Base-by-base conservation (phyloP, 2,797 vertebrate species). In the Podargus strigoides region DNA sequence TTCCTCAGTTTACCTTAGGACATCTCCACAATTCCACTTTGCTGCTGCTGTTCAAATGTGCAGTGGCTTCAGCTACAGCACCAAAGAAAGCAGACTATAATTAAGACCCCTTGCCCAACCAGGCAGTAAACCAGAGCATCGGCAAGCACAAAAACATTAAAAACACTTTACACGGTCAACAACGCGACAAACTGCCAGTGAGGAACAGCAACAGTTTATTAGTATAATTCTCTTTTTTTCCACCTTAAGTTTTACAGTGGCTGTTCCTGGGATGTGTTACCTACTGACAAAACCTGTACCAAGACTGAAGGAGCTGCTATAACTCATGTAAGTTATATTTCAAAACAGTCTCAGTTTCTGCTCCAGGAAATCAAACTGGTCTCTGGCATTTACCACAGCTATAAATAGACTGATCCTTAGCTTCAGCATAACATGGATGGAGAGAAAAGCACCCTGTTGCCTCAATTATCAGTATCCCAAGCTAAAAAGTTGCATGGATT, bases 301-400 rank as follows among this genome's bases (percentile, higher is more conserved):
- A 69, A 55, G 83, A 67, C 1, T 85, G 87, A 90, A 84, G 32
- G 18, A 83, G 42, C 6, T 75, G n/a, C 58, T 75, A 1, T 10
- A 81, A 75, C 63, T 52, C 52, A 68, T 24, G 0, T 9, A 70
- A 68, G n/a, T 32, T 42, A 0, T 49, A 80, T 69, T 89, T 73
- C 83, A 82, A 24, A 89, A 76, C n/a, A 91, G 63, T 63, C 59
- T 74, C 55, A 79, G 1, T 7, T 86, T 75, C 76, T 81, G 73
- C 83, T 91, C 63, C 53, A 93, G 89, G 76, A 96, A 91, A 91
- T 66, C 46, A 59, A 78, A 86, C 30, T 62, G 27, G 37, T 78
- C 66, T 78, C 47, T 34, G 66, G 76, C 83, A 88, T 73, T 91
- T 72, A 88, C 49, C 5, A 8, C 53, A 78, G 83, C 76, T 93